Evolutionary conservation across 2,113 vertebrate species (phyloP), one percentile per base, ranked within the genome.

Genomic region (Bos taurus): DNA sequence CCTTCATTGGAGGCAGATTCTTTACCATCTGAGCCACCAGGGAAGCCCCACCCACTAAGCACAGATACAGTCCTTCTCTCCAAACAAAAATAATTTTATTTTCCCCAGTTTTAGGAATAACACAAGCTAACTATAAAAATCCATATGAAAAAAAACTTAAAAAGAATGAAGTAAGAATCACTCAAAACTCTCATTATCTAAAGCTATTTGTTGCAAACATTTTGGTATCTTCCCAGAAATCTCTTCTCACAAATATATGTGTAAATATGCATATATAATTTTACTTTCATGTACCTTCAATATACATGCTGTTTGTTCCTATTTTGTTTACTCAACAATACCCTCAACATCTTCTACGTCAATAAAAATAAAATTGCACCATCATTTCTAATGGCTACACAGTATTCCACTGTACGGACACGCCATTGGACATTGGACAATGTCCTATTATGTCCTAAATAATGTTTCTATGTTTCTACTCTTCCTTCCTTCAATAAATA

Each of bases 161-260:
- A 71, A 89, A 96, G 25, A 94, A 95, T 71, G 10, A 97, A 89
- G 50, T 46, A 93, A 86, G 50, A 93, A 83, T 7, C 59, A 96
- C 36, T 50, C 77, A 64, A 92, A 91, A 86, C 6, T 84, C 46
- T 30, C 5, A 89, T 50, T 28, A 59, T 46, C 80, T 87, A n/a
- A 92, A 93, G 46, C 28, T 88, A 94, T 86, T 14, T 30, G 43
- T 25, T 93, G 6, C 12, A 87, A 90, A 92, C 40, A 88, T 95
- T 94, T 93, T 96, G 30, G 40, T 40, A 60, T 77, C 85, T 86
- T 64, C 64, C 56, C 67, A 91, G 43, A 95, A 93, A 82, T 88
- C 43, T 93, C 80, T 95, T 81, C 74, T 54, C 48, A 94, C 43
- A 80, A 88, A 78, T 57, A 60, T 12, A 26, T n/a, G 25, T 85